Percentiles rank a stretch among this genome's conserved stretches.
Evolutionary conservation across 2,797 vertebrate species (phyloP).

Genomic region (Natrix natrix): DNA sequence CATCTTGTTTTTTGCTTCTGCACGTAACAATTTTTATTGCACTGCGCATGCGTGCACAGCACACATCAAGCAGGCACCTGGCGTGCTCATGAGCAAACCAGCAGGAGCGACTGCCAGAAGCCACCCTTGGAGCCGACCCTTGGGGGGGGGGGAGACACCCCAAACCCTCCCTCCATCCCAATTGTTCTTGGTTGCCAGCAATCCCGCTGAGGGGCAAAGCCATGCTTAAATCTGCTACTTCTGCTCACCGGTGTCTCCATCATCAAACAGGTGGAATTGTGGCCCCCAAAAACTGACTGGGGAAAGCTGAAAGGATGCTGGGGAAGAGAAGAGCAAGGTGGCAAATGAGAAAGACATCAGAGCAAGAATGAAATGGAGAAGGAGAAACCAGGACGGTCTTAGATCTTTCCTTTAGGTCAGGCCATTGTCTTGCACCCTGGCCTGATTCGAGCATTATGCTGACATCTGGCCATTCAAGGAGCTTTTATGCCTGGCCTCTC

Average conservation of each 20-base stretch:
- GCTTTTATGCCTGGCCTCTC: not conserved
- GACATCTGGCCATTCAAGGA: accelerated
- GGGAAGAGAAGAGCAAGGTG: not conserved
- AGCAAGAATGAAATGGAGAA: not conserved
- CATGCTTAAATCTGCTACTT: not conserved
- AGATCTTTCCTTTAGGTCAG: accelerated
- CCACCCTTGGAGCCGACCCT: too few relatives aligned
- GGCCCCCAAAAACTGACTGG: not conserved
- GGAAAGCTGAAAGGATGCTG: not conserved
- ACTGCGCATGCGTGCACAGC: too few relatives aligned
- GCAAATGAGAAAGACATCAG: not conserved
- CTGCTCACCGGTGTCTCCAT: not conserved
- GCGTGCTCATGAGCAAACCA: too few relatives aligned
- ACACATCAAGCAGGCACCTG: too few relatives aligned
- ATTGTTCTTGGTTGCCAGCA: not conserved
- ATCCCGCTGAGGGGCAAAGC: not conserved
- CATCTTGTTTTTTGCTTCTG: too few relatives aligned
- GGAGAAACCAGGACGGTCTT: not conserved
- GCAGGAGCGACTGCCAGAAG: too few relatives aligned
- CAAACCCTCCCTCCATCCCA: not conserved
- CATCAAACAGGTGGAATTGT: not conserved
- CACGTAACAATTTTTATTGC: too few relatives aligned
- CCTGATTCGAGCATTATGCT: not conserved
- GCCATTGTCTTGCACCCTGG: not conserved
- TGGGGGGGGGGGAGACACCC: not conserved